Evolutionary conservation across 2,113 vertebrate genomes (phyloP).

Genomic region (Mungos mungo): DNA sequence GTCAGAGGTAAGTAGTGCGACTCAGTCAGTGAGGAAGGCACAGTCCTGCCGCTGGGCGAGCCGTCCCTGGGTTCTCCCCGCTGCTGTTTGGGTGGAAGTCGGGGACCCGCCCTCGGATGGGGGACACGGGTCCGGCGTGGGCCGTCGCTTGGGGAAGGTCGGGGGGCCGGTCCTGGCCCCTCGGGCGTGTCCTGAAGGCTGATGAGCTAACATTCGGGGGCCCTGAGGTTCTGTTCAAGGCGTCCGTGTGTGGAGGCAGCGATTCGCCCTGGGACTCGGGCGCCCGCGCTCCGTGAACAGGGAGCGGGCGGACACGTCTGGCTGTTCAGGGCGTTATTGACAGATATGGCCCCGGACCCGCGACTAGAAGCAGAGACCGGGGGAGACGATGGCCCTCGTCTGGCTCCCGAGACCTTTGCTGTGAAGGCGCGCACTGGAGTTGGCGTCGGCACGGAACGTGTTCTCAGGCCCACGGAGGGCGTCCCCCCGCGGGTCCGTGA

Average conservation of each 20-base stretch:
- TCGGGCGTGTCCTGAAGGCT: fast-evolving
- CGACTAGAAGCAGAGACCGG: neutral
- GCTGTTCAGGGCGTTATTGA: neutral
- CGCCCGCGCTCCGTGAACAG: neutral
- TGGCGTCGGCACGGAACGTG: fast-evolving
- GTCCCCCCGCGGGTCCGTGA: neutral
- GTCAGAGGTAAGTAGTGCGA: too few relatives aligned
- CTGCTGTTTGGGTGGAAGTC: fast-evolving
- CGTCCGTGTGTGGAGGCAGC: too few relatives aligned
- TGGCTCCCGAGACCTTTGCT: neutral
- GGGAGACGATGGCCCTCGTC: neutral
- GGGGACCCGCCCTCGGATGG: neutral
- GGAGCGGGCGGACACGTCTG: fast-evolving
- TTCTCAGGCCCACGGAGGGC: fast-evolving
- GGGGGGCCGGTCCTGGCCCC: neutral
- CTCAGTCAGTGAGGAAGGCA: neutral
- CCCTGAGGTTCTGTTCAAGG: neutral
- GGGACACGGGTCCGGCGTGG: neutral
- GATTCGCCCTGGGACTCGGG: too few relatives aligned
- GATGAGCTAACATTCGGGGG: too few relatives aligned
- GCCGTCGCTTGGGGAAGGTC: neutral
- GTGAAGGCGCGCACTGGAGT: neutral
- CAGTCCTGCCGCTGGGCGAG: neutral
- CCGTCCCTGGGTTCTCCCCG: neutral
- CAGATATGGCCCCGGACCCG: neutral